These are phyloP conservation scores for Cromileptes altivelis DNA, from an alignment of 2,113 vertebrate species.

Conservation along the genomic window DNA sequence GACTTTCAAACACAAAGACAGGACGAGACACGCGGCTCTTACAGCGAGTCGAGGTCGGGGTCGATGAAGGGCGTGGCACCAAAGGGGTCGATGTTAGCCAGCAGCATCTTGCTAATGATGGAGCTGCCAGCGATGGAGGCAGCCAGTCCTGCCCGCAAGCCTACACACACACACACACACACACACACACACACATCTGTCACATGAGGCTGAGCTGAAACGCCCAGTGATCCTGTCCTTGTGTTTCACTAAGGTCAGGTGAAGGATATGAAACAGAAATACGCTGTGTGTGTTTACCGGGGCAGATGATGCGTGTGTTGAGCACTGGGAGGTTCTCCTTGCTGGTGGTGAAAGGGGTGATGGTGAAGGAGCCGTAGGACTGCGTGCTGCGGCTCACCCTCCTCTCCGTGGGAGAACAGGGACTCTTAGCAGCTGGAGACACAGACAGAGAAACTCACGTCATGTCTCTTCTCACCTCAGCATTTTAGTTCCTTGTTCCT, in stretches of 20 bases:
- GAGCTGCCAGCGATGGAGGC: conserved; percentile 99
- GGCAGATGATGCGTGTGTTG: conserved; percentile 98
- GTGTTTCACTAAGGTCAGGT: neutral
- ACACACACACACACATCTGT: conserved; percentile 35
- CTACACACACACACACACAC: conserved; percentile 79
- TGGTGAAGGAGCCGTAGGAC: conserved; percentile 90
- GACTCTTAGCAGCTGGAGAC: conserved; percentile 84
- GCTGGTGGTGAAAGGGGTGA: conserved; percentile 88
- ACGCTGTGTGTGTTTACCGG: conserved; percentile 83
- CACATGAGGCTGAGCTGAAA: neutral
- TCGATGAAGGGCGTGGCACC: conserved; percentile 97
- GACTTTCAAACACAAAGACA: neutral
- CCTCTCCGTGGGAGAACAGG: conserved; percentile 89
- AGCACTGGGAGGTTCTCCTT: conserved; percentile 98
- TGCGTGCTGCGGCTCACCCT: conserved; percentile 87
- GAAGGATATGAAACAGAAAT: neutral
- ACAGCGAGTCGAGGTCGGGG: conserved; percentile 96
- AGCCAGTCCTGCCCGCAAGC: conserved; percentile 94
- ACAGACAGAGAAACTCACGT: neutral
- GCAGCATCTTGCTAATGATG: conserved; percentile 99
- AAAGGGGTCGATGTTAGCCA: conserved; percentile 97
- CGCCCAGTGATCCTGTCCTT: neutral
- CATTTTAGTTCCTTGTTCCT: neutral
- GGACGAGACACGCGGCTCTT: conserved; percentile 76
- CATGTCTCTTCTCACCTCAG: neutral